These are phyloP conservation scores for Ctenodactylus gundi DNA, from an alignment of 2,113 vertebrate genomes.

Conservation along the genomic window DNA sequence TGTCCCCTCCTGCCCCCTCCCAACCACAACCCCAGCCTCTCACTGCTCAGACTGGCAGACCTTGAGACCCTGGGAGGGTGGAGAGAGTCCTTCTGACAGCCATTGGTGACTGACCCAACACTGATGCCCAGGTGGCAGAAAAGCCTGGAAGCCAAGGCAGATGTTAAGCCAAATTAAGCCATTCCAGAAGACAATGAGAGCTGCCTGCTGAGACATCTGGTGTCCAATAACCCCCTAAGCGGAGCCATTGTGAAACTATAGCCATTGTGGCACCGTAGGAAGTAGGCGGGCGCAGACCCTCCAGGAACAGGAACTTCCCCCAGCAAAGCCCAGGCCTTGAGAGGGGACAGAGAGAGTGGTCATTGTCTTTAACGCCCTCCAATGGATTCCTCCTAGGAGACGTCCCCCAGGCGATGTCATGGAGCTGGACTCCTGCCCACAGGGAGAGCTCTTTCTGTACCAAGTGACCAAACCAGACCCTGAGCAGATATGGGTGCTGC, in stretches of 20 bases:
- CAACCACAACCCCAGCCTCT: neutral
- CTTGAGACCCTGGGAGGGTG: neutral
- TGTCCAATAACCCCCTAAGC: neutral
- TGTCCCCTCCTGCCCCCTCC: neutral
- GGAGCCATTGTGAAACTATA: constrained; percentile 43
- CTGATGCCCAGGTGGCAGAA: constrained; percentile 33
- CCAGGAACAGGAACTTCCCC: constrained; percentile 3
- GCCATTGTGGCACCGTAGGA: too few species aligned
- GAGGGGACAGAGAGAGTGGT: neutral
- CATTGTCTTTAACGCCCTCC: neutral
- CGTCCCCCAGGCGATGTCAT: neutral
- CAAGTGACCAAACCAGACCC: neutral
- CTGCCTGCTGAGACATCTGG: neutral
- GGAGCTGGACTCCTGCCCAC: neutral
- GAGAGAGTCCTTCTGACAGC: neutral
- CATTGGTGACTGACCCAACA: neutral
- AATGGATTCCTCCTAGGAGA: neutral
- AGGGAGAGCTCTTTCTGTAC: neutral
- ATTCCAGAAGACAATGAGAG: constrained; percentile 16
- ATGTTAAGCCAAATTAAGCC: constrained; percentile 61
- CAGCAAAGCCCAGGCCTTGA: neutral
- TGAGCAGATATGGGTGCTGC: neutral
- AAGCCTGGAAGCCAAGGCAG: constrained; percentile 57
- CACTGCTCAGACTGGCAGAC: neutral
- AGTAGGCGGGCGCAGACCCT: too few species aligned